phyloP scores from a whole-genome alignment of 2,113 vertebrate species.

The Crocuta crocuta region DNA sequence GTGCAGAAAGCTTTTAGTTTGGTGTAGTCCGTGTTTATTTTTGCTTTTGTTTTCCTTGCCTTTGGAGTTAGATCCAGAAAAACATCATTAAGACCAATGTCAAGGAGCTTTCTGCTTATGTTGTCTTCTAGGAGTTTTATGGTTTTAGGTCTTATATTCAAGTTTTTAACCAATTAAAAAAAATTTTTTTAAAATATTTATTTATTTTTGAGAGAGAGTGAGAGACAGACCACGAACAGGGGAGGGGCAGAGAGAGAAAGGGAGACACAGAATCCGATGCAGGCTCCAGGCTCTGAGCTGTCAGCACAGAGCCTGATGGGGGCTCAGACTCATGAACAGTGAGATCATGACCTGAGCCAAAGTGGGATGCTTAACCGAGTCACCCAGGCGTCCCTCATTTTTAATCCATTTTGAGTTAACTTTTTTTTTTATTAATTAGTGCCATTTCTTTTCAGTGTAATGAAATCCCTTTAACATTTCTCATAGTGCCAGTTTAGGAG shows the following conservation, averaged over 20 bases:
- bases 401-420: no score
- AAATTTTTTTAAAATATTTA: no score
- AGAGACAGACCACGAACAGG: no score
- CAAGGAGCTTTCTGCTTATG: background rate
- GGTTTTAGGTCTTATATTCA: background rate
- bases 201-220: no score
- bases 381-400: background rate
- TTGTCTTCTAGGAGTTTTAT: background rate
- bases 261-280: no score
- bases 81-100: background rate
- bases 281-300: no score
- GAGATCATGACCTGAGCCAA: no score
- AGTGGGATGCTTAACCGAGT: no score
- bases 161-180: background rate
- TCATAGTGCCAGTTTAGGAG: background rate
- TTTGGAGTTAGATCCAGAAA: background rate
- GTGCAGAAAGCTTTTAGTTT: background rate
- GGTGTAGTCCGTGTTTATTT: background rate
- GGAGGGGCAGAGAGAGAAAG: no score
- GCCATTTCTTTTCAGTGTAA: background rate
- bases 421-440: background rate
- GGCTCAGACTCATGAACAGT: accelerated
- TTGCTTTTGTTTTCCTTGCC: background rate
- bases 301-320: no score
- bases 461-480: background rate